phyloP scores from a whole-genome alignment of 2,797 vertebrate species.

The Labroides dimidiatus region DNA sequence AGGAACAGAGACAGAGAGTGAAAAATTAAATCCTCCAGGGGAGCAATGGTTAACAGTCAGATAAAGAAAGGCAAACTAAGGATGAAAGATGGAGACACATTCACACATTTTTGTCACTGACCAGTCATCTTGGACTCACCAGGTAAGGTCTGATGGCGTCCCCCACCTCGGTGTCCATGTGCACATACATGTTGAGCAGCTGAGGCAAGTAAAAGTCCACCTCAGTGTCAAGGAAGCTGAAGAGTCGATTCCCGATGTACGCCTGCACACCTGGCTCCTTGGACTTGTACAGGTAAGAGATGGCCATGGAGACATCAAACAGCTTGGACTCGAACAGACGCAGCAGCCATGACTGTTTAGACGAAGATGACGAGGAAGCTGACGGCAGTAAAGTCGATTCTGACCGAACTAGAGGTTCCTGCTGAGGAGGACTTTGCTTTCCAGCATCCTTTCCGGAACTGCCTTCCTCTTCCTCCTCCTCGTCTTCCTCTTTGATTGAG shows the following conservation, averaged over 20 bases:
- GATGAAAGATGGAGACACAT: too few relatives aligned
- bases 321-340: slow-evolving; percentile 96
- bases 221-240: slow-evolving; percentile 90
- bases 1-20: neutral
- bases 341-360: slow-evolving; percentile 95
- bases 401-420: fast-evolving
- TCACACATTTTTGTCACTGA: too few relatives aligned
- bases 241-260: slow-evolving; percentile 96
- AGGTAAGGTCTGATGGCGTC: slow-evolving; percentile 97
- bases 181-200: slow-evolving; percentile 98
- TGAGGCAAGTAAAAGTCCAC: slow-evolving; percentile 96
- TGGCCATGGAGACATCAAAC: slow-evolving; percentile 98
- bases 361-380: slow-evolving; percentile 49
- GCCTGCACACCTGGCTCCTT: slow-evolving; percentile 97
- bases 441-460: neutral
- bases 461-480: slow-evolving; percentile 1
- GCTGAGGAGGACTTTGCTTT: neutral
- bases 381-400: slow-evolving; percentile 14
- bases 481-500: slow-evolving; percentile 66
- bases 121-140: slow-evolving; percentile 70
- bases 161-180: slow-evolving; percentile 96
- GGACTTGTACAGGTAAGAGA: slow-evolving; percentile 97
- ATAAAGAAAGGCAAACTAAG: too few relatives aligned
- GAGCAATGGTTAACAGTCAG: too few relatives aligned
- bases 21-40: too few relatives aligned